A percentile compares a stretch with the other conserved stretches of the same genome.
Conservation (phyloP, 2,888 invertebrate species). For the Odontomyia ornata region DNA sequence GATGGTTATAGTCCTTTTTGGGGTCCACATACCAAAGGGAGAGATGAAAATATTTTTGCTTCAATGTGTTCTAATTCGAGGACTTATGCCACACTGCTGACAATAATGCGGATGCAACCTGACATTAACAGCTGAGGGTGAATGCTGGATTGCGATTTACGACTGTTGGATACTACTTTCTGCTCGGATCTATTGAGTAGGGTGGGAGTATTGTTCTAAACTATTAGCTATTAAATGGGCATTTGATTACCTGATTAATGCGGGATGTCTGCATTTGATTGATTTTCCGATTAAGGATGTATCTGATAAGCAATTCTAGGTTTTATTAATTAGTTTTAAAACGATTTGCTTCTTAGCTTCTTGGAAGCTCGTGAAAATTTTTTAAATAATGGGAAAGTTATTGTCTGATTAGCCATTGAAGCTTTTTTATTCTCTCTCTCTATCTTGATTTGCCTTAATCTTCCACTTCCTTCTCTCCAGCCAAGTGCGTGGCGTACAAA, state of each 20-base stretch:
- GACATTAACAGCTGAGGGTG: constrained; percentile 55
- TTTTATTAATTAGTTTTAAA: no score
- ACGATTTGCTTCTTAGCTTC: no score
- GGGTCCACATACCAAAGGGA: constrained; percentile 47
- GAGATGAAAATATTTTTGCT: constrained; percentile 44
- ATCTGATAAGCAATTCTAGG: no score
- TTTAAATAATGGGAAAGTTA: no score
- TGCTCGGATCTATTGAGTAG: constrained; percentile 21
- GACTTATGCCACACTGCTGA: constrained; percentile 63
- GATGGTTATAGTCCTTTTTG: constrained; percentile 25
- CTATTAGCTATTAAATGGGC: constrained; percentile 46
- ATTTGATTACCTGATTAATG: constrained; percentile 44
- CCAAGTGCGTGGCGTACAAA: no score
- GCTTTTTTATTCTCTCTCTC: no score
- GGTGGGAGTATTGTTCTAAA: constrained; percentile 18
- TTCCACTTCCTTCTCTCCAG: no score
- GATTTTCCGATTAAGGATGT: constrained; percentile 21
- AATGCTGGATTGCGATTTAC: not conserved
- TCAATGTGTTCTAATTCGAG: constrained; percentile 63
- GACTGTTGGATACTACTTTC: not conserved
- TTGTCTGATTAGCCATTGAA: no score
- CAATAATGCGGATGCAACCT: constrained; percentile 57
- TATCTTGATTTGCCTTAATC: no score
- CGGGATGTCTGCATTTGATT: constrained; percentile 31
- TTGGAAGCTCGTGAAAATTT: no score